Base-by-base conservation (phyloP, 1,140 invertebrate species). In the Apolygus lucorum region DNA sequence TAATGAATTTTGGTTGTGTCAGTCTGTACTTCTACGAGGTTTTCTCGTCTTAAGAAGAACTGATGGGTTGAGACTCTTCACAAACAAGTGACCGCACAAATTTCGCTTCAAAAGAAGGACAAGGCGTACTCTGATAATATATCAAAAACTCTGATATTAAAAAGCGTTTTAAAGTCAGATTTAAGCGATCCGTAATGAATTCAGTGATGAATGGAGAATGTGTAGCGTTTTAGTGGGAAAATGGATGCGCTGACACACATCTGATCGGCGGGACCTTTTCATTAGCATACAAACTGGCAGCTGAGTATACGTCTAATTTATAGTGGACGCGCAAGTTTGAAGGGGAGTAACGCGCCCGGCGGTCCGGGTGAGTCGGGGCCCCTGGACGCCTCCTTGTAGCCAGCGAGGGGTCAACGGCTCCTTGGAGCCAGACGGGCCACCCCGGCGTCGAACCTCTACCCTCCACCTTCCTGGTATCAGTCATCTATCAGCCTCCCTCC, bases 291-390 rank as follows among this genome's bases (percentile, higher is more conserved):
- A 59, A 59, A 59, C 54, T 59, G 54, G 54, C 54, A 59, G 54
- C 54, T 59, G 54, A 59, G 54, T 59, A 59, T 59, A 59, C 54
- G 54, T 59, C 54, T 59, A 59, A 59, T 59, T 59, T 59, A 59
- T 59, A 59, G 54, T 11, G 54, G 54, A 59, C 54, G 54, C 22
- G 54, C 54, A 59, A 59, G 54, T 59, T 59, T 59, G 54, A 59
- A 59, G 54, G 54, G 54, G 22, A 59, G 54, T 59, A 59, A 59
- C 54, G 54, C 54, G 54, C 13, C 54, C 54, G 54, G 54, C 54
- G 54, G 54, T 59, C 54, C 54, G 4, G 54, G 54, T 4, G 22
- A 22, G 11, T 4, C 8, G 54, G 22, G 54, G 13, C 54, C 54
- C 54, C 54, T 24, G 2, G 54, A n/a, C n/a, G 54, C 4, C 54